Evolutionary conservation across 2,888 invertebrate species (phyloP).

Genomic region (Euclidia mi): DNA sequence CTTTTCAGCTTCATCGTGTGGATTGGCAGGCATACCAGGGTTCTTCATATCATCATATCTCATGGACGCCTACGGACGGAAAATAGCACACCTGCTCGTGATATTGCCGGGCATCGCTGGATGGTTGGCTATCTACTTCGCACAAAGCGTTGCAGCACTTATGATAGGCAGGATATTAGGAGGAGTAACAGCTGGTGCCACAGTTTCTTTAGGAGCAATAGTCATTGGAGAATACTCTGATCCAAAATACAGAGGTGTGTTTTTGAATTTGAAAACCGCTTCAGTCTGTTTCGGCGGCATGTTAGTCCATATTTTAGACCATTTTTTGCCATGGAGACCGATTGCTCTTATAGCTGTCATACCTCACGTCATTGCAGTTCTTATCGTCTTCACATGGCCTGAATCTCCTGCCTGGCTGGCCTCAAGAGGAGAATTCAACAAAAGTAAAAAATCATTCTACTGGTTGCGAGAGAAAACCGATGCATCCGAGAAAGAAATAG

Average conservation of each 20-base stretch:
- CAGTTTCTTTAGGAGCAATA: constrained; percentile 66
- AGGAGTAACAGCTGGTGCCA: constrained; percentile 66
- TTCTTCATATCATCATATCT: constrained; percentile 63
- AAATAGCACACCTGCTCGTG: constrained; percentile 58
- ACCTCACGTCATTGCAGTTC: constrained; percentile 59
- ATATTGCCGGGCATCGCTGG: constrained; percentile 67
- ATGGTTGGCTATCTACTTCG: constrained; percentile 67
- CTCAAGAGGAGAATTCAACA: constrained; percentile 70
- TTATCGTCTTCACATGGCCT: constrained; percentile 80
- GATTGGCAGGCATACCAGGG: constrained; percentile 62
- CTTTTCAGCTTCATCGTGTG: constrained; percentile 65
- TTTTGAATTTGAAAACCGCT: constrained; percentile 73
- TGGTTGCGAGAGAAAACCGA: constrained; percentile 84
- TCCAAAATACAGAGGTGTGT: constrained; percentile 72
- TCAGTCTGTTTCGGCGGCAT: constrained; percentile 67
- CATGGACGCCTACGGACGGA: constrained; percentile 70
- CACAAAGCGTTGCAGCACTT: constrained; percentile 56
- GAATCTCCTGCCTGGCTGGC: constrained; percentile 92
- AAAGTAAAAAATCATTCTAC: constrained; percentile 84
- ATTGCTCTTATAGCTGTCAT: constrained; percentile 62
- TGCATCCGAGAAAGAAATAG: constrained; percentile 57
- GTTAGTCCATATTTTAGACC: constrained; percentile 61
- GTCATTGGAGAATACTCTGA: constrained; percentile 74
- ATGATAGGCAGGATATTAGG: constrained; percentile 64
- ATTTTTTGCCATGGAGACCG: constrained; percentile 65